A percentile compares a stretch with the other conserved stretches of the same genome.
These are phyloP conservation scores for Rhyacophila brunnea DNA, from an alignment of 1,140 invertebrate species.

Conservation along the genomic window DNA sequence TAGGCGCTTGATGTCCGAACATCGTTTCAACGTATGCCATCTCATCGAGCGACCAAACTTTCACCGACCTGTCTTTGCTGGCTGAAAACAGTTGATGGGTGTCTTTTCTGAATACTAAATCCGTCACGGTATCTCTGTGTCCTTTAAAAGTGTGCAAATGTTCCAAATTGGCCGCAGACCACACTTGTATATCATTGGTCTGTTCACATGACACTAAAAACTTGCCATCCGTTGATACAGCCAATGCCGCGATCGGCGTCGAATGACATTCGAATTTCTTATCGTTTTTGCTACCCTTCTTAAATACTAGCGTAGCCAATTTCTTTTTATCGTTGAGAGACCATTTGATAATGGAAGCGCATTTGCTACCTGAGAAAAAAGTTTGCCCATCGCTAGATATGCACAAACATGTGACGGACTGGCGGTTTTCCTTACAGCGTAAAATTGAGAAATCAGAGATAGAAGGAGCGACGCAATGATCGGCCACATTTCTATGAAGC, in stretches of 20 bases:
- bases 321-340: conserved; percentile 56
- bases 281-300: conserved; percentile 47
- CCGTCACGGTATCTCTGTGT: conserved; percentile 73
- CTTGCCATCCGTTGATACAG: conserved; percentile 81
- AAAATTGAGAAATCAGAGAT: conserved; percentile 53
- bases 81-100: conserved; percentile 88
- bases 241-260: conserved; percentile 65
- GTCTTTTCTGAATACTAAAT: conserved; percentile 81
- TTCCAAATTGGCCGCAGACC: conserved; percentile 75
- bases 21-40: conserved; percentile 95
- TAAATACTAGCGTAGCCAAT: conserved; percentile 55
- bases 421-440: conserved; percentile 71
- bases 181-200: conserved; percentile 77
- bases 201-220: conserved; percentile 81
- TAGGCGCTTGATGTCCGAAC: conserved; percentile 88
- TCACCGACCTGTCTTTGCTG: conserved; percentile 81
- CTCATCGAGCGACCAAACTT: conserved; percentile 93
- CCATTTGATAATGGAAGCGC: conserved; percentile 87
- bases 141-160: conserved; percentile 80
- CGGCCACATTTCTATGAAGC: conserved; percentile 72
- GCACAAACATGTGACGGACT: conserved; percentile 79
- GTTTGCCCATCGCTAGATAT: conserved; percentile 72
- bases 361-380: conserved; percentile 85
- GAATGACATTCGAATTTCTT: conserved; percentile 55
- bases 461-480: conserved; percentile 57